These are phyloP conservation scores for Perizoma flavofasciatum DNA, from an alignment of 2,888 invertebrate genomes.

Conservation along the genomic window DNA sequence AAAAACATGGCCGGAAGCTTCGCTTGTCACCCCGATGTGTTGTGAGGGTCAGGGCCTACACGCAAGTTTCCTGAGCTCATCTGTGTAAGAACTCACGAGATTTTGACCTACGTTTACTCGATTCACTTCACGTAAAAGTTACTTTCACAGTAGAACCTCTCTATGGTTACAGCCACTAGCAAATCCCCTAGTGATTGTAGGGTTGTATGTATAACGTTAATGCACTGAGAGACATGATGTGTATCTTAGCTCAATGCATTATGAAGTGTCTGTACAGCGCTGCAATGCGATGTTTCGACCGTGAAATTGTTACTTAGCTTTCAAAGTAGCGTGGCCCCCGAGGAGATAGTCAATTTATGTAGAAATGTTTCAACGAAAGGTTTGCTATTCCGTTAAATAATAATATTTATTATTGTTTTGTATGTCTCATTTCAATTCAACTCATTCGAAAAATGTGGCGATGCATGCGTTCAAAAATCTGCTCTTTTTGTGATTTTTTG, in stretches of 20 bases:
- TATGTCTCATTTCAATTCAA: not conserved
- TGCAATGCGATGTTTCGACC: constrained; percentile 27
- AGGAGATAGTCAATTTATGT: constrained; percentile 16
- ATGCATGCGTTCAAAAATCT: no score
- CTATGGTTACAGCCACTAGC: constrained; percentile 23
- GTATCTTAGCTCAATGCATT: constrained; percentile 33
- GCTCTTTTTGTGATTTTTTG: no score
- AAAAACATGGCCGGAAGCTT: no score
- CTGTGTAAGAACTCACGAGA: not conserved
- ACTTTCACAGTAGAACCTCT: constrained; percentile 25
- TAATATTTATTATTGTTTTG: not conserved
- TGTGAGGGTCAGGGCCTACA: no score
- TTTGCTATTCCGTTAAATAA: constrained; percentile 2
- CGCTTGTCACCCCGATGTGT: no score
- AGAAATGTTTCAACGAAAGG: constrained; percentile 3
- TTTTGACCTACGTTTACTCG: not conserved
- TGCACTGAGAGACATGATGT: constrained; percentile 25
- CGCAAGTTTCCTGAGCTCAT: not conserved
- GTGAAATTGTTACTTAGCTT: constrained; percentile 32
- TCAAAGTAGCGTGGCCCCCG: constrained; percentile 11
- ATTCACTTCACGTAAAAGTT: not conserved
- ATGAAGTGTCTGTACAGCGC: constrained; percentile 28
- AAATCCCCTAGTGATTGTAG: constrained; percentile 25
- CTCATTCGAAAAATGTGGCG: not conserved
- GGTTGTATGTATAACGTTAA: constrained; percentile 21